Base-by-base conservation (phyloP, 2,113 vertebrate species). In the Corvus hawaiiensis region DNA sequence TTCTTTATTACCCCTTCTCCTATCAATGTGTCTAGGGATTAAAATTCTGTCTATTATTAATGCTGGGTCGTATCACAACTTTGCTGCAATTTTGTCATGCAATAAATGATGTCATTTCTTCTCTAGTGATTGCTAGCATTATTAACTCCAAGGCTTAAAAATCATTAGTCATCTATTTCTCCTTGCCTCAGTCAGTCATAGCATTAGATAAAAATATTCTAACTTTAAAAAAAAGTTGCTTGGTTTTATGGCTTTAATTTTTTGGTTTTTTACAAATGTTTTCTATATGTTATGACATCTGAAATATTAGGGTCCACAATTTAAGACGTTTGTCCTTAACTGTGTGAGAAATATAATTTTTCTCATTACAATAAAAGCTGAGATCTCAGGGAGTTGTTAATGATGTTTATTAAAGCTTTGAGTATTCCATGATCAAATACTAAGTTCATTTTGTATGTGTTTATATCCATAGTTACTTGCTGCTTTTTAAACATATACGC, bases 181-280 rank as follows among this genome's bases (percentile, higher is more conserved):
- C 6, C 13, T 81, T 94, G 72, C 14, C 14, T 67, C 23, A 37
- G 19, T 49, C 14, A 82, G n/a, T 46, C 6, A 8, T 14, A 71
- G 6, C 3, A n/a, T 39, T 68, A 75, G 11, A 56, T 68, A 59
- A 48, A 39, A 61, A 20, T 69, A 59, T 14, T 30, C 5, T 59
- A 59, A 43, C 2, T 75, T 82, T 59, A 49, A 37, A 63, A 85
- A 83, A 6, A 4, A 48, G 21, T 58, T 35, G 2, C 2, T 61
- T 41, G 3, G 1, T 30, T 30, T 66, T 32, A 16, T 44, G 20
- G 7, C 3, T 72, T 56, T 24, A 39, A 28, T 33, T 41, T 37
- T 0, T 26, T 52, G 16, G 3, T 68, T 35, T 14, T 3, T 16
- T 3, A 5, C 30, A 69, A 43, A n/a, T 35, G 7, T 39, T n/a